These are phyloP conservation scores for Colistium nudipinnis DNA, from an alignment of 2,113 vertebrate genomes.

Conservation along the genomic window DNA sequence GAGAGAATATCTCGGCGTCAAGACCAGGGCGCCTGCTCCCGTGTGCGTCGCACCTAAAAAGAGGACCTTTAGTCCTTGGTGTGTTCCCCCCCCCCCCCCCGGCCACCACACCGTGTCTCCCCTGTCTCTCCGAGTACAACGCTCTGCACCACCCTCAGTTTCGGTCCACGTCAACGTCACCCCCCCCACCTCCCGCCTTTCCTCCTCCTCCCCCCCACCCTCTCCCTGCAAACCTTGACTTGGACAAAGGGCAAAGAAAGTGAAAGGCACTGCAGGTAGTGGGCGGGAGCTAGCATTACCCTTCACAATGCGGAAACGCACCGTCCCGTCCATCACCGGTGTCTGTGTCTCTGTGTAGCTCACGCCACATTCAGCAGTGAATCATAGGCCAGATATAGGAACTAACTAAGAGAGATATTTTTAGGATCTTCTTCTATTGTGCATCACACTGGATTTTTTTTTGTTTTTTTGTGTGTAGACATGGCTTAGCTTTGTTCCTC, in stretches of 20 bases:
- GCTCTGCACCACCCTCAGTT: conserved; percentile 58
- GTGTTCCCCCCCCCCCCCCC: conserved; percentile 61
- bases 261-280: conserved; percentile 86
- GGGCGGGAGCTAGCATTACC: conserved; percentile 14
- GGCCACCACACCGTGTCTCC: conserved; percentile 39
- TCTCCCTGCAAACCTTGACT: conserved; percentile 84
- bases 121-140: conserved; percentile 23
- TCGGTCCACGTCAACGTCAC: conserved; percentile 76
- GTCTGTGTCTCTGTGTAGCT: conserved; percentile 33
- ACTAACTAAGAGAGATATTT: not conserved
- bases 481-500: conserved; percentile 2
- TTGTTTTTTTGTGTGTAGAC: not conserved
- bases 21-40: conserved; percentile 57
- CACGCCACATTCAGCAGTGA: conserved; percentile 28
- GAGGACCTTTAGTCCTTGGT: conserved; percentile 71
- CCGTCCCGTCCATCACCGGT: conserved; percentile 11
- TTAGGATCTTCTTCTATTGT: not conserved
- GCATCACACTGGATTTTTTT: not conserved
- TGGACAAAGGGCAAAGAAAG: conserved; percentile 75
- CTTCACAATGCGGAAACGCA: conserved; percentile 4
- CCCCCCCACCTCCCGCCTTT: conserved; percentile 60
- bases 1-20: conserved; percentile 62
- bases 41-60: conserved; percentile 70
- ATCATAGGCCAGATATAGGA: not conserved
- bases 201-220: conserved; percentile 64